Evolutionary conservation across 2,888 invertebrate genomes (phyloP).

Genomic region (Entomobrya multifasciata): DNA sequence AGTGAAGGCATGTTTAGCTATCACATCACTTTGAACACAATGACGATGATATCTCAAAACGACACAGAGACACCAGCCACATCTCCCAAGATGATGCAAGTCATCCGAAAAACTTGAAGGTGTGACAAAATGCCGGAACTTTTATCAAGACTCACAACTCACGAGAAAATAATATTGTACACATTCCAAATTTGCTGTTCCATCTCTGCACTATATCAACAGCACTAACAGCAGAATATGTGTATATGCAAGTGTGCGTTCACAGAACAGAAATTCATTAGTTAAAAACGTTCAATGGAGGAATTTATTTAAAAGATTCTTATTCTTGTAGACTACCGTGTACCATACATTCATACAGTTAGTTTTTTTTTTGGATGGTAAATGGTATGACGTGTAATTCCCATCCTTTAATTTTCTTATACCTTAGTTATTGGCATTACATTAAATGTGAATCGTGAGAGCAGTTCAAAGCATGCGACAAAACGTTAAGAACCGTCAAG

Average conservation of each 20-base stretch:
- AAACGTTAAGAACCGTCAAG: neutral
- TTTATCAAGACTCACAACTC: conserved; percentile 1
- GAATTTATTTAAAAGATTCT: too few species aligned
- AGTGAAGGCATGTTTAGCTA: conserved; percentile 26
- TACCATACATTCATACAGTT: too few species aligned
- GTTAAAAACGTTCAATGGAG: conserved; percentile 29
- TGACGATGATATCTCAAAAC: conserved; percentile 23
- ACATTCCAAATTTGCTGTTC: neutral
- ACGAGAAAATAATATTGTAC: neutral
- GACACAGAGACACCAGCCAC: conserved; percentile 13
- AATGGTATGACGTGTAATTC: neutral
- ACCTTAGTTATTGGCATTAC: neutral
- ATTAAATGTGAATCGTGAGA: neutral
- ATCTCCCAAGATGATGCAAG: conserved; percentile 46
- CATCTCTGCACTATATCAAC: neutral
- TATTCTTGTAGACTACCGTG: too few species aligned
- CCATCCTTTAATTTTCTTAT: neutral
- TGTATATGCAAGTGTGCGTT: neutral
- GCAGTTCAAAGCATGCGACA: neutral
- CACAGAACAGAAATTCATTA: conserved; percentile 12
- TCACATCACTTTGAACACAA: conserved; percentile 1
- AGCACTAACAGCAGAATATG: neutral
- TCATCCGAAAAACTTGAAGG: conserved; percentile 60
- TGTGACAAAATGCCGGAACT: conserved; percentile 62
- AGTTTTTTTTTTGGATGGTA: neutral